Evolutionary conservation across 2,888 invertebrate genomes (phyloP).

Genomic region (Cheiracanthium punctorium): DNA sequence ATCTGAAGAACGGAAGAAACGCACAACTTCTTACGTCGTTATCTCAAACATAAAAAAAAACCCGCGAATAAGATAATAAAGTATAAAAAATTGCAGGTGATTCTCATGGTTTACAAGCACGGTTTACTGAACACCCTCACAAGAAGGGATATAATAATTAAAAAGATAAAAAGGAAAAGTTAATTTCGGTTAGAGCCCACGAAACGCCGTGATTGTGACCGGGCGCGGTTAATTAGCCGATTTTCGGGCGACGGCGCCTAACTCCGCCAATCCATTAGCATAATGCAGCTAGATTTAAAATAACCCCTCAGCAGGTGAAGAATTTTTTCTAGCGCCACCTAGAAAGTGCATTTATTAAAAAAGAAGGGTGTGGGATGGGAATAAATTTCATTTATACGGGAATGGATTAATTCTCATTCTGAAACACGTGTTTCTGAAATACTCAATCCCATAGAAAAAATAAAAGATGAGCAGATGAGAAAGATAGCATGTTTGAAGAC

Average conservation of each 20-base stretch:
- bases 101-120: neutral
- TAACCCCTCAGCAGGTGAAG: slow-evolving; percentile 24
- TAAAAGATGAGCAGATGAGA: no score
- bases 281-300: slow-evolving; percentile 1
- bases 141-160: no score
- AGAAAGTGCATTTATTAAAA: neutral
- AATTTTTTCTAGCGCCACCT: neutral
- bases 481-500: no score
- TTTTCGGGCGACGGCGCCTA: neutral
- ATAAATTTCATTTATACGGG: no score
- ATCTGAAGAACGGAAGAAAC: no score
- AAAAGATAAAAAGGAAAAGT: neutral
- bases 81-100: neutral
- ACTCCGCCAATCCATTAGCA: slow-evolving; percentile 10
- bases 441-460: no score
- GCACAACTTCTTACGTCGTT: no score
- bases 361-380: neutral
- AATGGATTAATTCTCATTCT: no score
- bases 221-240: slow-evolving; percentile 13
- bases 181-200: neutral
- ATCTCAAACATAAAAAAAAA: no score
- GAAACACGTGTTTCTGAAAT: no score
- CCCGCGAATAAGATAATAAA: no score
- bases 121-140: neutral
- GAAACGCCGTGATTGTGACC: slow-evolving; percentile 4